Conservation (phyloP, 2,113 vertebrate species). For the Cathartes aura region DNA sequence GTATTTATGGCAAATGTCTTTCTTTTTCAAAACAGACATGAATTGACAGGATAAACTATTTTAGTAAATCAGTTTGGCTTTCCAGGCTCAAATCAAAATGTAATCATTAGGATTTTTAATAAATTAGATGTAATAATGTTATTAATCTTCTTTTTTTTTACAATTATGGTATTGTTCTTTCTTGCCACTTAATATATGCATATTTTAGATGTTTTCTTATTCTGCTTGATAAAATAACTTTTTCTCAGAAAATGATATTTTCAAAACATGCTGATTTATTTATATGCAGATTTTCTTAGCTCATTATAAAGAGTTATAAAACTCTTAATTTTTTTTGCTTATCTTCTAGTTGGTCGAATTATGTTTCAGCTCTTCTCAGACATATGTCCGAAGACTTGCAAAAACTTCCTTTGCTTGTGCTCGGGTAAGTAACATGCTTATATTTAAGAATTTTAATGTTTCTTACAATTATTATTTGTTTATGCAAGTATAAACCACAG, state of each 20-base stretch:
- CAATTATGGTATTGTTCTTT: background rate
- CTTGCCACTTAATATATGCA: background rate
- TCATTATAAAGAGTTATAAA: background rate
- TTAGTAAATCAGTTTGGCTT: background rate
- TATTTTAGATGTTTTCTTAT: background rate
- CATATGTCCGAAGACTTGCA: constrained; percentile 97
- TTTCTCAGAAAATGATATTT: background rate
- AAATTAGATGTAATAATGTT: background rate
- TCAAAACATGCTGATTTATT: background rate
- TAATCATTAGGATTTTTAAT: background rate
- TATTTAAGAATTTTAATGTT: background rate
- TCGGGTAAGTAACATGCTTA: constrained; percentile 82
- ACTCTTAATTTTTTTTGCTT: background rate
- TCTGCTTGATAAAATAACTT: background rate
- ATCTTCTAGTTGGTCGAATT: constrained; percentile 91
- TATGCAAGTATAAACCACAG: background rate
- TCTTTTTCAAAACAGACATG: background rate
- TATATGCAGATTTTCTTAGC: background rate
- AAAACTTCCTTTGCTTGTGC: constrained; percentile 97
- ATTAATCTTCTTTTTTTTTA: background rate
- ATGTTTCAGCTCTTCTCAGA: constrained; percentile 98
- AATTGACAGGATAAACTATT: background rate
- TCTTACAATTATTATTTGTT: background rate
- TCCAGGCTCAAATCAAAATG: background rate
- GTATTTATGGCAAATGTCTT: background rate